These are phyloP conservation scores for Tribolium madens DNA, from an alignment of 1,140 invertebrate species.

Conservation along the genomic window DNA sequence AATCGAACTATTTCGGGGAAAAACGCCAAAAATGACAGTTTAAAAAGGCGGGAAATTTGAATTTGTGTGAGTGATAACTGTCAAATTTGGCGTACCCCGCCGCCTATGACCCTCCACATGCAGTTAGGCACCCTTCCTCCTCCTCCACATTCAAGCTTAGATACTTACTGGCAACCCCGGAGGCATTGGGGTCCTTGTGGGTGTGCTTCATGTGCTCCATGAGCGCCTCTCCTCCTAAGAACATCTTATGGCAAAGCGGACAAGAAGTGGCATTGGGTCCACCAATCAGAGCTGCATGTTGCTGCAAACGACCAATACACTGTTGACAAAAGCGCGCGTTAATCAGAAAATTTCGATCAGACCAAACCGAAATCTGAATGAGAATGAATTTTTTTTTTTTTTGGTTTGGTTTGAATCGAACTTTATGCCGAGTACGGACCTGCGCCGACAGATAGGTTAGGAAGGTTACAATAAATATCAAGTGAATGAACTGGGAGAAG, in stretches of 20 bases:
- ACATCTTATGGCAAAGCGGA: constrained; percentile 93
- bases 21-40: no score
- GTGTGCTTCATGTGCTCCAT: constrained; percentile 97
- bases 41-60: no score
- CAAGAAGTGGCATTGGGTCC: constrained; percentile 91
- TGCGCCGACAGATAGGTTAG: neutral
- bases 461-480: constrained; percentile 55
- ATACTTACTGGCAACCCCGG: constrained; percentile 90
- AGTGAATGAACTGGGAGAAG: constrained; percentile 57
- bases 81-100: neutral
- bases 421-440: constrained; percentile 37
- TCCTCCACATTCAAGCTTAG: constrained; percentile 47
- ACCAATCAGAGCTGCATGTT: constrained; percentile 91
- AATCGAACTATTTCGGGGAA: neutral
- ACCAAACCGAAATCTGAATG: constrained; percentile 46
- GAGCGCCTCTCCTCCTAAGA: constrained; percentile 87
- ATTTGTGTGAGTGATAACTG: no score
- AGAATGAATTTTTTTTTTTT: no score
- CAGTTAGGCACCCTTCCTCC: neutral
- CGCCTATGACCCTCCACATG: neutral
- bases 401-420: constrained; percentile 55
- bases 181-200: constrained; percentile 91
- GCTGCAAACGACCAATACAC: constrained; percentile 78
- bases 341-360: constrained; percentile 58
- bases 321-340: constrained; percentile 65